Evolutionary conservation across 1,140 invertebrate genomes (phyloP).

Genomic region (Trichomalopsis sarcophagae): DNA sequence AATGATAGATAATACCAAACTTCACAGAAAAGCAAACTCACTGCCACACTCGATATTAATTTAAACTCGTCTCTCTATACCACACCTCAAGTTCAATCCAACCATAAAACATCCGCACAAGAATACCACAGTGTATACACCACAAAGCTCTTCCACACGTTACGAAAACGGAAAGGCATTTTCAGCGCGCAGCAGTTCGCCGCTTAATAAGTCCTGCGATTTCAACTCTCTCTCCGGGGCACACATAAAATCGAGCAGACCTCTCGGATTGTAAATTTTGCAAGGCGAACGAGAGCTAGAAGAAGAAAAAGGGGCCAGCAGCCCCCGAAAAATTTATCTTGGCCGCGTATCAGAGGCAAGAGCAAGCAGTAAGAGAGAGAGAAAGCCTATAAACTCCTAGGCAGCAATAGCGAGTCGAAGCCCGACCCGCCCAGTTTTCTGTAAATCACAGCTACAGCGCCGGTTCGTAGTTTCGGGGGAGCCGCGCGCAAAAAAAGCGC

Average conservation of each 20-base stretch:
- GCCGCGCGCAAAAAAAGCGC: neutral
- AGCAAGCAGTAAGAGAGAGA: neutral
- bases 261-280: conserved; percentile 33
- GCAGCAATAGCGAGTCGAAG: conserved; percentile 38
- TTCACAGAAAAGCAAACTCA: neutral
- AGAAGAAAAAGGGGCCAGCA: neutral
- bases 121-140: neutral
- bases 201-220: conserved; percentile 20
- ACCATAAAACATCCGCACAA: neutral
- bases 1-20: neutral
- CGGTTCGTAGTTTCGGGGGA: conserved; percentile 2
- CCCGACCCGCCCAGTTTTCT: conserved; percentile 43
- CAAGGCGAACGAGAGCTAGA: neutral
- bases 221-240: neutral
- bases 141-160: neutral
- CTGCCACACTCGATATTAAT: neutral
- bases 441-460: conserved; percentile 41
- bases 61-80: neutral
- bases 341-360: conserved; percentile 32
- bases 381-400: conserved; percentile 24
- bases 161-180: neutral
- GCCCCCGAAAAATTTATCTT: conserved; percentile 31
- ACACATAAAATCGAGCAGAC: conserved; percentile 21
- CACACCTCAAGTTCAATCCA: neutral
- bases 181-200: neutral